Evolutionary conservation across 2,113 vertebrate species (phyloP).

Genomic region (Leptocoma aspasia): DNA sequence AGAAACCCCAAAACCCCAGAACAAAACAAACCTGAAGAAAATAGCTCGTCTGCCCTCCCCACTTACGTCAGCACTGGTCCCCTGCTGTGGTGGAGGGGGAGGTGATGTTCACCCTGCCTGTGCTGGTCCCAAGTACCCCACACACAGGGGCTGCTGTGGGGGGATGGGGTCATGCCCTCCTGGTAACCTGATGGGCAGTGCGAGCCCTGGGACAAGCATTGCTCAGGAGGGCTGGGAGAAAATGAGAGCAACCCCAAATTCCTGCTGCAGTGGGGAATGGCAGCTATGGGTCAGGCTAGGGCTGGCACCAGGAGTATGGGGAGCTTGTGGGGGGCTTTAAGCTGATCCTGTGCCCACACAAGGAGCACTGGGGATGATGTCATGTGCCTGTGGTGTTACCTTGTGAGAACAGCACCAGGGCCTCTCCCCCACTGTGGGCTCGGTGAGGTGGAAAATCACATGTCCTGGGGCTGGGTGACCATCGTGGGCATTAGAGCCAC

Average conservation of each 20-base stretch:
- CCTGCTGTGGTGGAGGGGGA: background rate
- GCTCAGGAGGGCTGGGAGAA: background rate
- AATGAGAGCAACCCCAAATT: background rate
- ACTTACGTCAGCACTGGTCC: background rate
- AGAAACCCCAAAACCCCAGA: conserved; percentile 47
- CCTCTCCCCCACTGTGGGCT: rapidly evolving
- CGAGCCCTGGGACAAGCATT: background rate
- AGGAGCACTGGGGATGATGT: background rate
- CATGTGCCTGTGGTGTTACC: background rate
- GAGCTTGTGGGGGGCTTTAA: background rate
- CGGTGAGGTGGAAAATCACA: background rate
- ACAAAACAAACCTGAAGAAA: conserved; percentile 54
- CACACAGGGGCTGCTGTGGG: rapidly evolving
- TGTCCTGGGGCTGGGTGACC: background rate
- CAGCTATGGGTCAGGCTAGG: background rate
- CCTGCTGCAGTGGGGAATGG: background rate
- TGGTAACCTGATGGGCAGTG: background rate
- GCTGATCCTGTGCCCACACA: background rate
- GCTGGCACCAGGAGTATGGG: background rate
- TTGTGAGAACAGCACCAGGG: background rate
- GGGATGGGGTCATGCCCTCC: rapidly evolving
- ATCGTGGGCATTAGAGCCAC: rapidly evolving
- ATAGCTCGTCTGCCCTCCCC: background rate
- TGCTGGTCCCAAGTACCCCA: rapidly evolving
- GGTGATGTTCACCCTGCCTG: background rate